Percentiles rank a stretch among this genome's conserved stretches.
phyloP scores from a whole-genome alignment of 2,888 invertebrate species.

The Blastobasis adustella region DNA sequence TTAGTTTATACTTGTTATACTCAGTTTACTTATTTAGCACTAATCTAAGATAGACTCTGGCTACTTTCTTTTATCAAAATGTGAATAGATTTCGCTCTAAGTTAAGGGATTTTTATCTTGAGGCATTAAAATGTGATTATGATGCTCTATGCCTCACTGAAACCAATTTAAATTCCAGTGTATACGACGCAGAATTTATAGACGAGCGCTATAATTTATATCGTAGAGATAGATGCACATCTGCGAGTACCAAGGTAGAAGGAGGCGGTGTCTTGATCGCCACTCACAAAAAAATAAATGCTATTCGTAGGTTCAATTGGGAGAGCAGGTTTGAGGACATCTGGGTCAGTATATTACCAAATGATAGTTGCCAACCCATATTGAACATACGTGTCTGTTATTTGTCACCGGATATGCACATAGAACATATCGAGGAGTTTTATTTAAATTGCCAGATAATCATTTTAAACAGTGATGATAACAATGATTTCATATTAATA shows the following conservation, averaged over 20 bases:
- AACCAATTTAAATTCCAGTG: neutral
- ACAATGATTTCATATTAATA: neutral
- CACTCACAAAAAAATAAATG: neutral
- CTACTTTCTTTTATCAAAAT: neutral
- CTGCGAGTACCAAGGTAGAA: neutral
- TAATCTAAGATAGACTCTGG: too few species aligned
- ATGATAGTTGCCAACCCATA: neutral
- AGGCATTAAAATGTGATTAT: neutral
- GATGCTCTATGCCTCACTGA: constrained; percentile 4
- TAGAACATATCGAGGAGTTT: neutral
- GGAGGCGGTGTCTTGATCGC: neutral
- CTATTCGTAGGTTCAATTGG: neutral
- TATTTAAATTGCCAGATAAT: neutral
- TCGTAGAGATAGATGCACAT: neutral
- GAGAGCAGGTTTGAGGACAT: neutral
- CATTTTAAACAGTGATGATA: neutral
- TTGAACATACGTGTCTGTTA: neutral
- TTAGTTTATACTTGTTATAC: too few species aligned
- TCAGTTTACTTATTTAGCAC: too few species aligned
- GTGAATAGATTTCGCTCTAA: neutral
- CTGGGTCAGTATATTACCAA: neutral
- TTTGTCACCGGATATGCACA: neutral
- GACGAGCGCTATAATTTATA: neutral
- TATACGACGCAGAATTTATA: constrained; percentile 1
- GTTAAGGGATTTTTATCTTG: neutral